Evolutionary conservation across 2,888 invertebrate species (phyloP), one percentile per base, ranked within the genome.

Genomic region (Cheilosia variabilis): DNA sequence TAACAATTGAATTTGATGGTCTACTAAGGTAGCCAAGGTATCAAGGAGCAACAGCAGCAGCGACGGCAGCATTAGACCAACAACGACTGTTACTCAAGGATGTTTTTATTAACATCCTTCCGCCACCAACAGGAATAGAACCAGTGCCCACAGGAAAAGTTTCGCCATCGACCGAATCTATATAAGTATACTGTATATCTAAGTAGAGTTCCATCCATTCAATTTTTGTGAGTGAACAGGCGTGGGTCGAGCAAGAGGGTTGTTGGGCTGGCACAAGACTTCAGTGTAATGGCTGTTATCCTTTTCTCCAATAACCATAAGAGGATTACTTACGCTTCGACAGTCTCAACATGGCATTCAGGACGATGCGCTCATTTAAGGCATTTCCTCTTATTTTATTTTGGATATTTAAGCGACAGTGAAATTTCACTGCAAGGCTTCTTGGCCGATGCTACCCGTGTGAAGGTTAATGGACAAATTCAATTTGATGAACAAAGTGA

Each of bases 281-380:
- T 62, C 55, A 24, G 45, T 58, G 72, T 68, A 78, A 78, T 78
- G 75, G 79, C 66, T 79, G 79, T 84, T 84, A 79, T 84, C 84
- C 79, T 79, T 84, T 84, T 66, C 79, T 79, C 69, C 75, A 79
- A 84, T 79, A 79, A 79, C 79, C 79, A 79, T 84, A 84, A 84
- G 79, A 79, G 84, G 84, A 84, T 84, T 84, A 84, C 71, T 84
- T 75, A 55, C 84, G 65, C 79, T 79, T 79, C 75, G 65, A 75
- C 75, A 75, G 75, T 69, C 73, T 79, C 58, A 66, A 53, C 73
- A 80, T 76, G 37, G 58, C 45, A 65, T 79, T 83, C 50, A 43
- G 63, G 65, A 68, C 37, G 78, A 78, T 83, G 78, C 79, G 79
- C 73, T 71, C 73, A 58, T 73, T 77, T 69, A 60, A 57, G 37